Evolutionary conservation across 2,888 invertebrate genomes (phyloP), one percentile per base, ranked within the genome.

Genomic region (Blastobasis adustella): DNA sequence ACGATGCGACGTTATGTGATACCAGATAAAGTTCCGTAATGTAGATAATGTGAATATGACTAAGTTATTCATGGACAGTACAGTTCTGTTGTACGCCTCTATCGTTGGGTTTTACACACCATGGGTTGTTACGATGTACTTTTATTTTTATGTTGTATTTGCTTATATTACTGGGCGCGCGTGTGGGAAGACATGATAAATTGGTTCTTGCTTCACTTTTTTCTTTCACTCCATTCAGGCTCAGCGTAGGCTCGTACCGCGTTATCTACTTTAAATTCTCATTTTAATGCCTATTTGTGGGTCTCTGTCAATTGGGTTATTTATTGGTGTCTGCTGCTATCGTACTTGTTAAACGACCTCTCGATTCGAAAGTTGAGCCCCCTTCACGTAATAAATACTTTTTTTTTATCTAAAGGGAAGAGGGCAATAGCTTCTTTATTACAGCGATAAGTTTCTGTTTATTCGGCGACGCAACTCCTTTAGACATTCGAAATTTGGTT

Each of bases 31-130:
- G 88, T 82, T 85, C 83, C 81, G 74, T 76, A 73, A 74, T 87
- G 87, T 87, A 87, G 86, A 87, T 87, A 87, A 83, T 88, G 87
- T 88, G 86, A 86, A 88, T 87, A 87, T 81, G 75, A 78, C 79
- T 84, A 87, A 85, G 84, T 86, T 85, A 85, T 85, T 82, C 77
- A 74, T 76, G 75, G 77, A 73, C 76, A 75, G 82, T 78, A 75
- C 76, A 68, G 69, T 51, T 51, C 49, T 51, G 51, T 68, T 70
- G 79, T 78, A 73, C 71, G 69, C 74, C 76, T 74, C 73, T 79
- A 83, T 87, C 87, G 84, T 88, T 88, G 88, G 79, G 85, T 86
- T 85, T 88, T 88, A 87, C 86, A 85, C 78, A 78, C 76, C 76
- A 78, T 74, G 75, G 73, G 73, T 71, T 76, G 78, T 79, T 79